Evolutionary conservation across 1,140 invertebrate genomes (phyloP), one percentile per base, ranked within the genome.

Genomic region (Thalassaphorura encarpata): DNA sequence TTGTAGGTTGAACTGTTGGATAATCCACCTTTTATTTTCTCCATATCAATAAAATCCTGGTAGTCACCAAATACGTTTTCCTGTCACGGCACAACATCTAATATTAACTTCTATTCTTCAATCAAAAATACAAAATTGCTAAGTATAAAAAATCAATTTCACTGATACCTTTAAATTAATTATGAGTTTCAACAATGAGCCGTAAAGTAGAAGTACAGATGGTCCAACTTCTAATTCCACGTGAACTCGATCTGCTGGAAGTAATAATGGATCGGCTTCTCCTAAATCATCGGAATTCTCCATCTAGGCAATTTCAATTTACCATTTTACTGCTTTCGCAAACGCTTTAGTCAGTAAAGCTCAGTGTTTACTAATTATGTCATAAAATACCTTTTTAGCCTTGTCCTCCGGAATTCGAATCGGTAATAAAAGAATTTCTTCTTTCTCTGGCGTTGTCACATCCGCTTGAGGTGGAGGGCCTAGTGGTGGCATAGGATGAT

Each of bases 1-100:
- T n/a, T 68, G 63, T 48, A 19, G 56, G 27, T 31, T 57, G 36
- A 53, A 42, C 26, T 58, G 40, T 29, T 53, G 43, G 40, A 40
- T 16, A 66, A 23, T 36, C 61, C 66, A 19, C 61, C 62, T 36
- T 70, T 69, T 3, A 68, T 72, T 60, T 82, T 80, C 63, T 88
- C 83, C 86, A 93, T 93, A 65, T 96, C 91, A 0, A 88, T 91
- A 67, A 96, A 95, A 6, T 76, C 79, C 73, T 96, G 91, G 76
- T 93, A 85, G 71, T 94, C 90, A 0, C 94, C 94, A 72, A 97
- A 91, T 56, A 97, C 89, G 68, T 97, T 97, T 74, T 97, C 93
- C 76, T 84, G 63, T 28, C 73, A n/a, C n/a, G n/a, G n/a, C n/a
- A n/a, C n/a, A n/a, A n/a, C n/a, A n/a, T n/a, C n/a, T 68, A 67